Conservation (phyloP, 2,797 vertebrate genomes). For the Prunella strophiata region DNA sequence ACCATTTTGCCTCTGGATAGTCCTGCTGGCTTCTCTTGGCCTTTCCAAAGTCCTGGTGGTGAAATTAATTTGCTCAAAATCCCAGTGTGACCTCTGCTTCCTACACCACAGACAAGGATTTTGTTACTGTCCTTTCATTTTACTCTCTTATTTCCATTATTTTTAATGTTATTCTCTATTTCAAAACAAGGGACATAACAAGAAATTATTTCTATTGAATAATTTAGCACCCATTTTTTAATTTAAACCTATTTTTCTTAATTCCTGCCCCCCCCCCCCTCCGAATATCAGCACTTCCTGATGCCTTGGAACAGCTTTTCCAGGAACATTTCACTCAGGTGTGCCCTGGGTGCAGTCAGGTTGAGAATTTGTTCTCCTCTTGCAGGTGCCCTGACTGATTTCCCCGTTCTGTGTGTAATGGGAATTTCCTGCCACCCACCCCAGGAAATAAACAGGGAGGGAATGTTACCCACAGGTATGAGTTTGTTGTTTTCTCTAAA, state of each 20-base stretch:
- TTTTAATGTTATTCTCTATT: background rate
- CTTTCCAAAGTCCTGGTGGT: background rate
- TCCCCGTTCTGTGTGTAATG: fast-evolving
- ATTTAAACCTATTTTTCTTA: background rate
- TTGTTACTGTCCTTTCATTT: background rate
- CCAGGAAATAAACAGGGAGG: background rate
- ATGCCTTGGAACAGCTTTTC: background rate
- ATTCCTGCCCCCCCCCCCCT: too few relatives aligned
- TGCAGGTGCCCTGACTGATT: background rate
- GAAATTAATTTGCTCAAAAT: background rate
- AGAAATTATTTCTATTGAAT: background rate
- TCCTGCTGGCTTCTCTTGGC: background rate
- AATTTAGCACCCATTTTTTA: background rate
- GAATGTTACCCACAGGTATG: background rate
- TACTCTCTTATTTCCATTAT: background rate
- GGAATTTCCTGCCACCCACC: background rate
- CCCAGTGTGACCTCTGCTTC: background rate
- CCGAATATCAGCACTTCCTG: background rate
- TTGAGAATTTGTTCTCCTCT: background rate
- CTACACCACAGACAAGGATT: background rate
- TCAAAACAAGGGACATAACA: background rate
- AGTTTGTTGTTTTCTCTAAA: background rate
- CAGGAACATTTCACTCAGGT: background rate
- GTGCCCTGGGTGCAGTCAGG: background rate
- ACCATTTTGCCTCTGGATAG: background rate